phyloP scores from a whole-genome alignment of 2,888 invertebrate genomes.

The Calephelis perditalis region DNA sequence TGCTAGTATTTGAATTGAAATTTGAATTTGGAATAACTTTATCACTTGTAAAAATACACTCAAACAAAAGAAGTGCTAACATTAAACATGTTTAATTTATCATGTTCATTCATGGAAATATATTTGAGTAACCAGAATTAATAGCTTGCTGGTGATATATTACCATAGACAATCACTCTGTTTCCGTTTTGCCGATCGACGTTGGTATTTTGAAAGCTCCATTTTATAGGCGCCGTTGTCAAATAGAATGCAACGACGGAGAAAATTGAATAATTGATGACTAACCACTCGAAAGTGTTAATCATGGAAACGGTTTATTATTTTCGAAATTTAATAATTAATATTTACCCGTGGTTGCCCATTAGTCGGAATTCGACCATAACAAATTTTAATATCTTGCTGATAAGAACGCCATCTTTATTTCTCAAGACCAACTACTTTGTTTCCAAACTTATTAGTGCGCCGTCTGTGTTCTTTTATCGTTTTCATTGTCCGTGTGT shows the following conservation, averaged over 20 bases:
- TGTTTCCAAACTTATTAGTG: too few relatives aligned
- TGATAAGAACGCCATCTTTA: too few relatives aligned
- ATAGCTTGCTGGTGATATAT: constrained; percentile 1
- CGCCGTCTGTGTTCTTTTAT: too few relatives aligned
- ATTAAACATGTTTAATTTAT: background rate
- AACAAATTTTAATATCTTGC: too few relatives aligned
- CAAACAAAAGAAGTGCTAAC: too few relatives aligned
- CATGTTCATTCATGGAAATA: background rate
- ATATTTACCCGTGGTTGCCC: too few relatives aligned
- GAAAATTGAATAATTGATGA: constrained; percentile 56
- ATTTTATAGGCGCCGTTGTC: constrained; percentile 29
- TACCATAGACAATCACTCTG: background rate
- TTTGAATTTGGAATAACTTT: too few relatives aligned
- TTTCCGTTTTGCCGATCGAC: constrained; percentile 12
- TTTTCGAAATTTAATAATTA: background rate
- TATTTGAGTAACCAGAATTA: background rate
- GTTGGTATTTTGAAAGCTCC: constrained; percentile 13
- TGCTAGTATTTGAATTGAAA: too few relatives aligned
- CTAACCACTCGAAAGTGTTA: constrained; percentile 37
- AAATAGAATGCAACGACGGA: constrained; percentile 44
- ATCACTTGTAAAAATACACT: too few relatives aligned
- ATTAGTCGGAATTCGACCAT: too few relatives aligned
- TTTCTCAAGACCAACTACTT: too few relatives aligned
- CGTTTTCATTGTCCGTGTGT: too few relatives aligned
- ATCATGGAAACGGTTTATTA: background rate